Base-by-base conservation (phyloP, 1,140 invertebrate species). In the Melipona quadrifasciata region DNA sequence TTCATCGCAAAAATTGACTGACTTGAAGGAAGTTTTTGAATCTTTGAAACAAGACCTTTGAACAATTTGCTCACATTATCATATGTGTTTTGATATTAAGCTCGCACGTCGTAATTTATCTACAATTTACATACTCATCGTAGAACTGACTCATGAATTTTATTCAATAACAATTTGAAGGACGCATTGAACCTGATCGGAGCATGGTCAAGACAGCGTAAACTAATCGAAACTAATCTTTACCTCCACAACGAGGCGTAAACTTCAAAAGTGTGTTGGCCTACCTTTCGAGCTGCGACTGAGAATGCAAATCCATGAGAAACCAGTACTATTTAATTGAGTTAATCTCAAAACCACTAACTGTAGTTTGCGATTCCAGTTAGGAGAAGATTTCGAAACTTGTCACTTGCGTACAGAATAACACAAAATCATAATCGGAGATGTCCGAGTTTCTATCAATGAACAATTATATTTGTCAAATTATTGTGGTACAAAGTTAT, bases 121-220 rank as follows among this genome's bases (percentile, higher is more conserved):
- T 47, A 6, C 39, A 47, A 47, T 47, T 47, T 10, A 47, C 6
- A 47, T 47, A 61, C 24, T n/a, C 58, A 14, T 61, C 58, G 2
- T 12, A 58, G 21, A 24, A 58, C 24, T 61, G 24, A 14, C 58
- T 61, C 58, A 10, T 11, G 2, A 79, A 73, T 61, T 58, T 58
- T 64, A 73, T 12, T 21, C 3, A 47, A 34, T 65, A 61, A 17
- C 17, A 70, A n/a, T 80, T 67, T 80, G 2, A 53, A 71, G 67
- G 58, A 61, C 47, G 39, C 65, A 67, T 70, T 31, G 75, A 83
- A 79, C 82, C 82, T 79, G 67, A 64, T 83, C 75, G 39, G 79
- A 83, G 11, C 75, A 79, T 77, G 82, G 75, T 61, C 82, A 70
- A 83, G 82, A 75, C 75, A 79, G 51, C 74, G 75, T 78, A 76